Conservation (phyloP, 2,113 vertebrate species). For the Amphiprion percula region DNA sequence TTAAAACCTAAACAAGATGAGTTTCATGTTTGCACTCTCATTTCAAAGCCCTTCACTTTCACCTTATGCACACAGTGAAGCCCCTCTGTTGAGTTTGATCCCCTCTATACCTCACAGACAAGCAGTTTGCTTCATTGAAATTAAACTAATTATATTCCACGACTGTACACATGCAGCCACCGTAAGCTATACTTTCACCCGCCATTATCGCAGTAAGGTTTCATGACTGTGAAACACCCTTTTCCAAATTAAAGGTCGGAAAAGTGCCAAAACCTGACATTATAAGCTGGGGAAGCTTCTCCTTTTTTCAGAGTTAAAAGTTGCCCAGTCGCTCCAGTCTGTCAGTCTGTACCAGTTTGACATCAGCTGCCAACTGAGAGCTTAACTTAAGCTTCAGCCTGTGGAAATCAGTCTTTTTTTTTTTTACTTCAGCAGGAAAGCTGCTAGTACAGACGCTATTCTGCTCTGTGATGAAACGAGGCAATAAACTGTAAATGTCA, state of each 20-base stretch:
- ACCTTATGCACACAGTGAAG: constrained; percentile 42
- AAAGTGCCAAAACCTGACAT: constrained; percentile 82
- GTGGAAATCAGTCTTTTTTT: constrained; percentile 32
- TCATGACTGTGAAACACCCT: constrained; percentile 82
- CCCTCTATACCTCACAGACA: constrained; percentile 62
- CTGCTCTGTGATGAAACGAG: constrained; percentile 54
- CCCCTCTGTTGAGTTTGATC: constrained; percentile 56
- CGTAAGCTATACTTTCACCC: constrained; percentile 83
- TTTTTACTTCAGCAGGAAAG: constrained; percentile 18
- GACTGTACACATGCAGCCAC: constrained; percentile 69
- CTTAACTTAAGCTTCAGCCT: constrained; percentile 34
- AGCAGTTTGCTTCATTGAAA: constrained; percentile 79
- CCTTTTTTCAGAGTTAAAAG: constrained; percentile 24
- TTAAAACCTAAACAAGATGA: constrained; percentile 33
- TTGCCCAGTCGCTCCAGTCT: constrained; percentile 47
- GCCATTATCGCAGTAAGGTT: constrained; percentile 78
- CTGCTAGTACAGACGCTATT: constrained; percentile 26
- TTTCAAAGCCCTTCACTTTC: constrained; percentile 50
- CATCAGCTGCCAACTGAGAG: constrained; percentile 40
- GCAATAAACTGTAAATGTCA: constrained; percentile 58
- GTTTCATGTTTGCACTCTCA: constrained; percentile 35
- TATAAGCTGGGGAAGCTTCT: constrained; percentile 64
- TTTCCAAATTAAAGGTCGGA: constrained; percentile 83
- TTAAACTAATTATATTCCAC: constrained; percentile 85
- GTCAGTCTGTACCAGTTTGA: constrained; percentile 55